These are phyloP conservation scores for Chanos chanos DNA, from an alignment of 2,797 vertebrate genomes.

Conservation along the genomic window DNA sequence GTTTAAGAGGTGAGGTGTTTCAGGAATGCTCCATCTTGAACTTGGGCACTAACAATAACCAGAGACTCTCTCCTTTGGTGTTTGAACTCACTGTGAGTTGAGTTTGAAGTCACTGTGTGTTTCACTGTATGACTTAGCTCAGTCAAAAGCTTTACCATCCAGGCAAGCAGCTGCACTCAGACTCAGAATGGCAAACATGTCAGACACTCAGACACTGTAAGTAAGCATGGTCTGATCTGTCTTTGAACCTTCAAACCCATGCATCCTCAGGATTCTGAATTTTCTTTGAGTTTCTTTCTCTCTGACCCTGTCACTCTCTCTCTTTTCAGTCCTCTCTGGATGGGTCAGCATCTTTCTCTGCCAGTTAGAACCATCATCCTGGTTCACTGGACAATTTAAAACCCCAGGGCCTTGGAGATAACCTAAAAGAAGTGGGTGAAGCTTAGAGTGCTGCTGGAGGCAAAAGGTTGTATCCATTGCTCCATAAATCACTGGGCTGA, in stretches of 20 bases:
- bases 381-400: constrained; percentile 36
- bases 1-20: no score
- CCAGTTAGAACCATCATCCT: constrained; percentile 6
- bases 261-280: not conserved
- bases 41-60: no score
- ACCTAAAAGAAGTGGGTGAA: constrained; percentile 31
- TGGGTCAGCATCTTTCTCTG: no score
- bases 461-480: constrained; percentile 49
- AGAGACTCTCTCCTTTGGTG: no score
- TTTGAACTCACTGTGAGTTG: no score
- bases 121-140: no score
- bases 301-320: no score
- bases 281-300: not conserved
- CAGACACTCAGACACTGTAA: not conserved
- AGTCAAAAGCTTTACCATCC: constrained; percentile 2
- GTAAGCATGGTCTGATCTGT: constrained; percentile 13
- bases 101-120: no score
- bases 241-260: not conserved
- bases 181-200: constrained; percentile 2
- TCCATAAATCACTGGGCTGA: constrained; percentile 15
- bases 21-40: no score
- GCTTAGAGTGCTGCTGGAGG: constrained; percentile 21
- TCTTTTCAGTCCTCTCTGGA: not conserved
- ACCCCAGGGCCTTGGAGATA: constrained; percentile 29
- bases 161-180: constrained; percentile 23